phyloP scores from a whole-genome alignment of 2,888 invertebrate species.

The Pseudococcus jackbeardsleyi region DNA sequence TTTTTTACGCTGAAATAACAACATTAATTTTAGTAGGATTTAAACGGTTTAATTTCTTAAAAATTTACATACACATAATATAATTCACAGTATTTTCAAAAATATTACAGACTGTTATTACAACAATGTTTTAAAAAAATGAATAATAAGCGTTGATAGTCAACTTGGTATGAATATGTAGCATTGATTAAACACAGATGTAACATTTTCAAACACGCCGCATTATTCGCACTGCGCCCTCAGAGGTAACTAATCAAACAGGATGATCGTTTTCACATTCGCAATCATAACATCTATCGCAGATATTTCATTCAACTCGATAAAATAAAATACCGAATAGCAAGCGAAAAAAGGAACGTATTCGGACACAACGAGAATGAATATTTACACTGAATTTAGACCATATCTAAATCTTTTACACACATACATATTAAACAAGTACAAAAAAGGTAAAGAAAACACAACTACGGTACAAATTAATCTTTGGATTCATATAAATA shows the following conservation, averaged over 20 bases:
- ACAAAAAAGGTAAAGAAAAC: not conserved
- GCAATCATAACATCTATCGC: not conserved
- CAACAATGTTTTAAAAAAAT: not conserved
- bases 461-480: not conserved
- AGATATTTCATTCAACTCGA: not conserved
- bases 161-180: not conserved
- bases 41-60: constrained; percentile 17
- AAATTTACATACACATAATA: not conserved
- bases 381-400: not conserved
- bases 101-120: constrained; percentile 4
- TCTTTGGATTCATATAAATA: constrained; percentile 15
- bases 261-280: not conserved
- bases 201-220: not conserved
- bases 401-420: not conserved
- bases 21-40: not conserved
- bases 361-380: not conserved
- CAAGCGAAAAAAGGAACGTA: not conserved
- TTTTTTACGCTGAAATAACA: not conserved
- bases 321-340: not conserved
- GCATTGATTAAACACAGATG: not conserved
- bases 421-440: not conserved
- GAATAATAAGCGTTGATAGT: not conserved
- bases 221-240: not conserved
- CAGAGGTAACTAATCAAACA: not conserved
- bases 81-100: constrained; percentile 33